A percentile compares a stretch with the other conserved stretches of the same genome.
phyloP scores from a whole-genome alignment of 2,113 vertebrate species.

The Hippolais icterina region DNA sequence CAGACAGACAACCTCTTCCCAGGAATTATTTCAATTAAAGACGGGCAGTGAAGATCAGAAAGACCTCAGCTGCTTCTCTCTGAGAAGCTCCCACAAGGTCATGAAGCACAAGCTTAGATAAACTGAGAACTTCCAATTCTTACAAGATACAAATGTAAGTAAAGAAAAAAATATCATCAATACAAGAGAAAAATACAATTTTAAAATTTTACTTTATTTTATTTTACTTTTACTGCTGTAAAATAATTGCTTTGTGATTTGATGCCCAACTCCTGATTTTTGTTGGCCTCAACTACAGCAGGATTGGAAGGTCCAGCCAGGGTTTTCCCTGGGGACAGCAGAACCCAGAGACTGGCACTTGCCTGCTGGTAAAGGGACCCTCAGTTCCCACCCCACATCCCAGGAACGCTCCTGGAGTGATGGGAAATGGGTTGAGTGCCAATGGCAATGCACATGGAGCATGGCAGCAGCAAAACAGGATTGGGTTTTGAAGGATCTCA shows the following conservation, averaged over 20 bases:
- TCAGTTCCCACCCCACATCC: background rate
- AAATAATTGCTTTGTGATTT: background rate
- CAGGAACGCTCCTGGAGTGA: background rate
- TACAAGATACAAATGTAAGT: background rate
- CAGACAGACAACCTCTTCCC: too few species aligned
- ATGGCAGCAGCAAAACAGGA: background rate
- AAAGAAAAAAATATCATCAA: background rate
- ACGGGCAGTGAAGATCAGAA: background rate
- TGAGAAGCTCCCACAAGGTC: background rate
- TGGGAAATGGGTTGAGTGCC: background rate
- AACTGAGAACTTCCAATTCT: background rate
- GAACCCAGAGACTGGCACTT: fast-evolving
- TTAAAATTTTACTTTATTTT: background rate
- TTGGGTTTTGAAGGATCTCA: background rate
- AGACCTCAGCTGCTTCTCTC: background rate
- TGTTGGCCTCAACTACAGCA: background rate
- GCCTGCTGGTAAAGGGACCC: background rate
- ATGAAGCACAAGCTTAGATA: fast-evolving
- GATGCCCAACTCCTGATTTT: background rate
- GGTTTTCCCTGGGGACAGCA: background rate
- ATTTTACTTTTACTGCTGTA: too few species aligned
- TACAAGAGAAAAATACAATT: background rate
- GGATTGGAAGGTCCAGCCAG: background rate
- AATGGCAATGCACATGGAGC: fast-evolving
- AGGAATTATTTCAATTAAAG: background rate